phyloP scores from a whole-genome alignment of 2,113 vertebrate genomes.

The Hystrix cristata region DNA sequence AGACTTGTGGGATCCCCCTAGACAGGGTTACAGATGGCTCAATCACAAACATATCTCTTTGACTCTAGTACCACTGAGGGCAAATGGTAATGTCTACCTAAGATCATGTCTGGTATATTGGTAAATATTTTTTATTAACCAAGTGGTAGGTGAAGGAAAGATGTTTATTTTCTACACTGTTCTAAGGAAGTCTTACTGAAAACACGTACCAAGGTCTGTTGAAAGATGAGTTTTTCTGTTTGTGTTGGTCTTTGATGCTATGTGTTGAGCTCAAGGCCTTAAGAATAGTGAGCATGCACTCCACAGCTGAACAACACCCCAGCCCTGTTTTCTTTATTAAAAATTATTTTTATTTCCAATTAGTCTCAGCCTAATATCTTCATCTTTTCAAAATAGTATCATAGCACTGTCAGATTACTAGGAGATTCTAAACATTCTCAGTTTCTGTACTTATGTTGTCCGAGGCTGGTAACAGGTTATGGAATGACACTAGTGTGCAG shows the following conservation, averaged over 20 bases:
- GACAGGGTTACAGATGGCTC: neutral
- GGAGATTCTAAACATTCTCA: neutral
- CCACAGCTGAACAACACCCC: neutral
- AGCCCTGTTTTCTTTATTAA: neutral
- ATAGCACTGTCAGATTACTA: neutral
- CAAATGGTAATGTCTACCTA: neutral
- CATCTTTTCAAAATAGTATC: neutral
- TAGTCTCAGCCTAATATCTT: neutral
- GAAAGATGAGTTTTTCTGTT: neutral
- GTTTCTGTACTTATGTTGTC: neutral
- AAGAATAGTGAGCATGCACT: neutral
- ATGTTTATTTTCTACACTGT: neutral
- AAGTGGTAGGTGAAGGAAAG: constrained; percentile 19
- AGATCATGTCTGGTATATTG: neutral
- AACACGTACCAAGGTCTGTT: neutral
- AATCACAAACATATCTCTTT: neutral
- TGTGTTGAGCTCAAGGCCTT: neutral
- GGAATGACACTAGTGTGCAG: neutral
- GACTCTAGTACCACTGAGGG: neutral
- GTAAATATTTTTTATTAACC: neutral
- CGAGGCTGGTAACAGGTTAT: neutral
- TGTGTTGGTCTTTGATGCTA: neutral
- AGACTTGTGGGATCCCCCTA: neutral
- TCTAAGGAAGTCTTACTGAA: neutral
- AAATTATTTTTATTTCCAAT: neutral